Base-by-base conservation (phyloP, 1,140 invertebrate genomes). In the Tetraneura akinire region DNA sequence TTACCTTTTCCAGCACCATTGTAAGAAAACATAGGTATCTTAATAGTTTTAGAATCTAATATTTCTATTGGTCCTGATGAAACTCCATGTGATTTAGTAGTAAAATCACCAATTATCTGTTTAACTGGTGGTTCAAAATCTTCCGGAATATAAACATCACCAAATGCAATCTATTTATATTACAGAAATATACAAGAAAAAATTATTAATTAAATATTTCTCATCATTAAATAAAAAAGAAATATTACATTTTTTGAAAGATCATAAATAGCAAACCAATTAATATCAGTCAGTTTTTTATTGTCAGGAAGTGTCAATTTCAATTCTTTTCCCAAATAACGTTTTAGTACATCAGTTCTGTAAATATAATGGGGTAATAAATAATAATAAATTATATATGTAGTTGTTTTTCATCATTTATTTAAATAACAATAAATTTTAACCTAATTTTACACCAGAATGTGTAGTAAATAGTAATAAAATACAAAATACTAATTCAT, bases 251-350 rank as follows among this genome's bases (percentile, higher is more conserved):
- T 92, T 83, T 89, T 91, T 55, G 89, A 89, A 13, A 97, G 87
- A 87, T 97, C 95, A 85, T 95, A 97, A 29, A 97, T 89, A 0
- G 94, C 91, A 70, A 97, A 89, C 95, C 95, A 97, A 85, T 94
- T 94, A 60, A 96, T 91, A 71, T 95, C 93, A 0, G 91, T 92
- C 74, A 97, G 91, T 84, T 92, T 94, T 85, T 96, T 96, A 26
- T 91, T 91, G 81, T 96, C 94, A 0, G 95, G 94, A 37, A 97
- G 86, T 1, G 89, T 91, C 29, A 97, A 85, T 0, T 91, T 93
- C 76, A 97, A 92, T 84, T 96, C 93, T 85, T 92, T 93, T 84
- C 96, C 94, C 81, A 94, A 90, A 84, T 96, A 96, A 16, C 92
- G 89, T 83, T 91, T 90, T 47, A 97, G 86, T 9, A 96, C 90